Evolutionary conservation across 2,113 vertebrate genomes (phyloP).

Genomic region (Thamnaconus septentrionalis): DNA sequence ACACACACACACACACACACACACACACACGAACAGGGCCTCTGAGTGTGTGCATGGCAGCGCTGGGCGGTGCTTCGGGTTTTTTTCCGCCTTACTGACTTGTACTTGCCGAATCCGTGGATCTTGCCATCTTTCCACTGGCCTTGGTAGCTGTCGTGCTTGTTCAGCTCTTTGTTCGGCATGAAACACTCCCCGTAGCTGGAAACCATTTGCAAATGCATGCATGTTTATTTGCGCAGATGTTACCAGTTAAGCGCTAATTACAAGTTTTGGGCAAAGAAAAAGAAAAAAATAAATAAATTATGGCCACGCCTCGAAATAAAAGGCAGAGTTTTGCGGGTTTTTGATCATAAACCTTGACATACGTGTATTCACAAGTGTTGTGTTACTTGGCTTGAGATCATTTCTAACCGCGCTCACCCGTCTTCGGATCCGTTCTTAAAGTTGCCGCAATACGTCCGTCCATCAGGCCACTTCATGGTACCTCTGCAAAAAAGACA

Average conservation of each 20-base stretch:
- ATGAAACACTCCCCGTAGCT: slow-evolving; percentile 89
- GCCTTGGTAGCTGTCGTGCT: slow-evolving; percentile 87
- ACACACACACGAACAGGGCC: not conserved
- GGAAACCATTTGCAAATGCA: slow-evolving; percentile 6
- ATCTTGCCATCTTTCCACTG: slow-evolving; percentile 96
- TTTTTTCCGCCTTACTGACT: slow-evolving; percentile 68
- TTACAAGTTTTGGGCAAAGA: too few relatives aligned
- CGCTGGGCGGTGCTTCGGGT: not conserved
- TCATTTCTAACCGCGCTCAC: slow-evolving; percentile 63
- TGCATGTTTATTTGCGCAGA: too few relatives aligned
- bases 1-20: not conserved
- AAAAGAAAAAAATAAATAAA: too few relatives aligned
- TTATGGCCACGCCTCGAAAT: not conserved
- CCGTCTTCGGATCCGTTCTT: slow-evolving; percentile 92
- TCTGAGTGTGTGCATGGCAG: too few relatives aligned
- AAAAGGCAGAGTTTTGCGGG: not conserved
- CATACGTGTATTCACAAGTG: not conserved
- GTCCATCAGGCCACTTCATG: slow-evolving; percentile 91
- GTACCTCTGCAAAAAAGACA: slow-evolving; percentile 78
- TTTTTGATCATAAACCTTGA: not conserved
- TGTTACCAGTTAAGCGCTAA: too few relatives aligned
- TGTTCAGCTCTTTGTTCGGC: slow-evolving; percentile 84
- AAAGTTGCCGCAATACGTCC: slow-evolving; percentile 89
- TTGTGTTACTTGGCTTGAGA: not conserved
- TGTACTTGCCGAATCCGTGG: slow-evolving; percentile 92